Conservation (phyloP, 2,113 vertebrate genomes). For the Myxocyprinus asiaticus region DNA sequence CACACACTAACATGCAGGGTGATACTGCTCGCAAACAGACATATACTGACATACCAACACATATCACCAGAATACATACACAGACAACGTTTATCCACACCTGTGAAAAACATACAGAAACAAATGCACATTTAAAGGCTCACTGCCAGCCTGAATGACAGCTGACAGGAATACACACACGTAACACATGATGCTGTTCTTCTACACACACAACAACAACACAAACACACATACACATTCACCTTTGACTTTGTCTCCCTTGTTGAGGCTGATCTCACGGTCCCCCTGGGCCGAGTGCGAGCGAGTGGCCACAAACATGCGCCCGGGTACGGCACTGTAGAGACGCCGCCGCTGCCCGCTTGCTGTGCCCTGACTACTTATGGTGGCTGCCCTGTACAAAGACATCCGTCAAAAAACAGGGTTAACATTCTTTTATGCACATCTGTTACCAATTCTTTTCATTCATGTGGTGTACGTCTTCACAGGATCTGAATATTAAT, state of each 20-base stretch:
- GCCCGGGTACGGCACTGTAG: constrained; percentile 88
- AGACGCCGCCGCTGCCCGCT: constrained; percentile 80
- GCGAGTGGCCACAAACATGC: constrained; percentile 86
- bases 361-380: constrained; percentile 66
- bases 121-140: constrained; percentile 39
- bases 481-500: not conserved
- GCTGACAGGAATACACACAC: constrained; percentile 20
- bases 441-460: not conserved
- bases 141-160: not conserved
- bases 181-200: not conserved
- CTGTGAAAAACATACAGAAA: constrained; percentile 55
- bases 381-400: constrained; percentile 60
- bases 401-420: constrained; percentile 10
- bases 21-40: constrained; percentile 25
- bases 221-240: constrained; percentile 40
- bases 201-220: not conserved
- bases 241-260: constrained; percentile 95
- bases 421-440: constrained; percentile 10
- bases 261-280: constrained; percentile 87
- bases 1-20: constrained; percentile 30
- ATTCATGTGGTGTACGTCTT: not conserved
- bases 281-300: constrained; percentile 87
- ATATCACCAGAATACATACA: constrained; percentile 52
- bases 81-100: constrained; percentile 55
- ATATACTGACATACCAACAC: constrained; percentile 53